Percentiles rank a stretch among this genome's conserved stretches.
These are phyloP conservation scores for Suricata suricatta DNA, from an alignment of 2,113 vertebrate species.

Conservation along the genomic window DNA sequence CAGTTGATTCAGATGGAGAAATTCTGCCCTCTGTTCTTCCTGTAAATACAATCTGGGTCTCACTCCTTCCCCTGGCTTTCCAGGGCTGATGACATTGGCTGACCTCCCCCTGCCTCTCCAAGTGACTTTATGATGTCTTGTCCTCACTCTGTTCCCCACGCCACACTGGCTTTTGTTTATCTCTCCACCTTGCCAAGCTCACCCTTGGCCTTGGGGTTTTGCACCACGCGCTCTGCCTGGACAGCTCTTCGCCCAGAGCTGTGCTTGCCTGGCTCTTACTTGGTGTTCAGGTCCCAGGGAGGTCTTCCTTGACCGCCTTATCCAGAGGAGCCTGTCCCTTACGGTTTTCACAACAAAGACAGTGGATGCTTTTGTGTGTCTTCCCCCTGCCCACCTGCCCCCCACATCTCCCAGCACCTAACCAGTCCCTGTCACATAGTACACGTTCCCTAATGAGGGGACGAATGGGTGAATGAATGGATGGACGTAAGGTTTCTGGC, in stretches of 20 bases:
- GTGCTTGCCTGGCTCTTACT: neutral
- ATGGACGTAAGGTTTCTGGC: neutral
- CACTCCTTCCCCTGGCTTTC: neutral
- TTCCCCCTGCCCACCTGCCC: neutral
- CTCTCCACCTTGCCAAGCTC: neutral
- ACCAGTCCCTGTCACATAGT: neutral
- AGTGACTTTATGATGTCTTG: neutral
- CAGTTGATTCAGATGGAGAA: neutral
- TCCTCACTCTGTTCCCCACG: neutral
- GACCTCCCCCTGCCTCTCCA: neutral
- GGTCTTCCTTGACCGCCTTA: neutral
- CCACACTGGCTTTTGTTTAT: neutral
- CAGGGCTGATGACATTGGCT: neutral
- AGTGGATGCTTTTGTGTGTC: neutral
- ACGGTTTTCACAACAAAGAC: neutral
- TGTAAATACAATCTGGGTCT: neutral
- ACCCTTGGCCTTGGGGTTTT: neutral
- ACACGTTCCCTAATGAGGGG: neutral
- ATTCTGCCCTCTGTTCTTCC: neutral
- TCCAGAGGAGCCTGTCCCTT: neutral
- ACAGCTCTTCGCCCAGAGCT: neutral
- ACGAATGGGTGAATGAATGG: neutral
- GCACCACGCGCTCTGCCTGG: neutral
- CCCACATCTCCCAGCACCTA: neutral
- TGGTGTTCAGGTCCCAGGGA: neutral